Percentiles rank a stretch among this genome's conserved stretches.
Evolutionary conservation across 2,888 invertebrate species (phyloP).

Genomic region (Andrena hattorfiana): DNA sequence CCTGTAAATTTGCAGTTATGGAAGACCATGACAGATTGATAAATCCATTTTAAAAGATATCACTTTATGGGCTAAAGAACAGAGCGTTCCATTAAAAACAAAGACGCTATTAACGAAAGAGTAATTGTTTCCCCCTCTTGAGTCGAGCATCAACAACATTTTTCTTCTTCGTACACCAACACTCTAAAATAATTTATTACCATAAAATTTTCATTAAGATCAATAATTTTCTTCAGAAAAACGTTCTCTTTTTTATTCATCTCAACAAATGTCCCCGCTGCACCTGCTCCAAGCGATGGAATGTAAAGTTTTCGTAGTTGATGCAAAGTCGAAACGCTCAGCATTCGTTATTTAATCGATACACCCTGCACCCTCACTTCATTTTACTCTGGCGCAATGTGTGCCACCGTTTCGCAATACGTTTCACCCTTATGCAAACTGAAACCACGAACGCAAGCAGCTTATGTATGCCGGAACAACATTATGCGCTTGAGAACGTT

Average conservation of each 20-base stretch:
- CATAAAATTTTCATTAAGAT: neutral
- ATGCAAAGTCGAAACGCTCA: slow-evolving; percentile 23
- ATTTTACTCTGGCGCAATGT: slow-evolving; percentile 34
- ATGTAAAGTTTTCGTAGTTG: neutral
- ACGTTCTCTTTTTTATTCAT: neutral
- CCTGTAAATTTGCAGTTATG: no score
- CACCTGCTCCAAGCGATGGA: neutral
- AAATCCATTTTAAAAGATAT: no score
- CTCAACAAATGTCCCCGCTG: neutral
- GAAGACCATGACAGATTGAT: no score
- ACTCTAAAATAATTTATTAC: neutral
- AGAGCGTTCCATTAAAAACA: no score
- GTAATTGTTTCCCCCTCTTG: no score
- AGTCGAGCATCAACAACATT: no score
- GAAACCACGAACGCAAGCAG: slow-evolving; percentile 37
- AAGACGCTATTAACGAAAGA: no score
- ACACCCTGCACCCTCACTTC: slow-evolving; percentile 26
- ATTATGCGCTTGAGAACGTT: slow-evolving; percentile 20
- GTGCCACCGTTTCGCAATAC: slow-evolving; percentile 12
- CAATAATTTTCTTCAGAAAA: neutral
- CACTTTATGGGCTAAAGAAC: no score
- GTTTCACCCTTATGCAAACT: slow-evolving; percentile 26
- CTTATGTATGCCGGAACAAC: slow-evolving; percentile 38
- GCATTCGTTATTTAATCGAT: slow-evolving; percentile 51
- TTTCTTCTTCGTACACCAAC: no score